phyloP scores from a whole-genome alignment of 2,797 vertebrate genomes.

The Gallinago stenura region DNA sequence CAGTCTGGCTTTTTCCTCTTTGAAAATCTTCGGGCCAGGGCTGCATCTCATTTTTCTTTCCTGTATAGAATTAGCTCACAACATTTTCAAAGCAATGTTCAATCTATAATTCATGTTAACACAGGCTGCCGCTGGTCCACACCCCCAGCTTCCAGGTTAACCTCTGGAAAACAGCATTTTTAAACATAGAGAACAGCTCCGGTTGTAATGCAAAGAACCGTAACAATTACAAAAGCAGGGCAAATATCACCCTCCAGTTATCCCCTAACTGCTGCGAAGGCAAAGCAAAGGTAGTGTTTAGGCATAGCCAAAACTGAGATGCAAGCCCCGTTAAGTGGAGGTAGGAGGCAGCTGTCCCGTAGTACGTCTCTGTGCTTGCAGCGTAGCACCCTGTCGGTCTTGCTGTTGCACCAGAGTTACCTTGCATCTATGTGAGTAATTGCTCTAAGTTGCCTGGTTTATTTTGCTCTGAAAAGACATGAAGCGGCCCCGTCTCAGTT shows the following conservation, averaged over 20 bases:
- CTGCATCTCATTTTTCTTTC: background rate
- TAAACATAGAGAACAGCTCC: background rate
- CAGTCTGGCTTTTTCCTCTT: background rate
- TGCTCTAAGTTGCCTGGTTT: background rate
- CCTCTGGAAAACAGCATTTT: background rate
- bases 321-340: background rate
- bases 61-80: background rate
- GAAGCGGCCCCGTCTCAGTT: background rate
- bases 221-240: background rate
- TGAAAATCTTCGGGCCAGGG: background rate
- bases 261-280: background rate
- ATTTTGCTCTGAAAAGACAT: background rate
- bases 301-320: background rate
- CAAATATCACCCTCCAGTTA: background rate
- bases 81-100: background rate
- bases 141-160: background rate
- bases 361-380: background rate
- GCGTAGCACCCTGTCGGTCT: background rate
- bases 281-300: background rate
- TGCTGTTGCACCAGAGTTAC: background rate
- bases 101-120: background rate
- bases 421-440: background rate
- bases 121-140: background rate
- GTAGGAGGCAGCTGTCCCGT: background rate
- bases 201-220: background rate